Percentiles rank a stretch among this genome's conserved stretches.
Evolutionary conservation across 2,113 vertebrate genomes (phyloP).

Genomic region (Xenus cinereus): DNA sequence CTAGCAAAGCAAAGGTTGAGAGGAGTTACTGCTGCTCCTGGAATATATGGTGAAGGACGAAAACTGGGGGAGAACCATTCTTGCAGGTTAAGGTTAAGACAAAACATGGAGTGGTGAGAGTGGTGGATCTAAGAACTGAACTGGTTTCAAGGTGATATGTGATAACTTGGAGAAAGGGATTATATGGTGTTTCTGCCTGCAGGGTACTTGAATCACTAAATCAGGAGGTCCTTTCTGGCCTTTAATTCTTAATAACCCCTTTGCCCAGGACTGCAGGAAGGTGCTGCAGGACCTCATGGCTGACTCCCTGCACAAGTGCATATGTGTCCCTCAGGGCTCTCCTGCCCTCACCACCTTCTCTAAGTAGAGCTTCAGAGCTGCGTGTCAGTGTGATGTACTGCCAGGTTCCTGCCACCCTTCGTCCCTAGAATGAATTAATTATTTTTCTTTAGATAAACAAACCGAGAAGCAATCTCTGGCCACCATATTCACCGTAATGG

Average conservation of each 20-base stretch:
- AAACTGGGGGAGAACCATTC: neutral
- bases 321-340: fast-evolving
- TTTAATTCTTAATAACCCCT: neutral
- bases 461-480: neutral
- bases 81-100: neutral
- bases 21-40: neutral
- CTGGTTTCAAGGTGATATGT: neutral
- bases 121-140: neutral
- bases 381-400: neutral
- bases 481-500: neutral
- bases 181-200: neutral
- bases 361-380: neutral
- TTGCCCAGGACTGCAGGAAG: neutral
- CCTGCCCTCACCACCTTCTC: neutral
- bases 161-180: neutral
- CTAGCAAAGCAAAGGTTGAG: neutral
- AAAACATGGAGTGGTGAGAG: fast-evolving
- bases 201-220: neutral
- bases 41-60: neutral
- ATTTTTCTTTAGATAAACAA: neutral
- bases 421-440: neutral
- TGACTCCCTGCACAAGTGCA: neutral
- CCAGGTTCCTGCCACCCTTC: neutral
- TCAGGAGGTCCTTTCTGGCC: neutral
- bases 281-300: neutral